Percentiles rank a stretch among this genome's conserved stretches.
phyloP scores from a whole-genome alignment of 2,113 vertebrate genomes.

The Chlamydotis undulata region DNA sequence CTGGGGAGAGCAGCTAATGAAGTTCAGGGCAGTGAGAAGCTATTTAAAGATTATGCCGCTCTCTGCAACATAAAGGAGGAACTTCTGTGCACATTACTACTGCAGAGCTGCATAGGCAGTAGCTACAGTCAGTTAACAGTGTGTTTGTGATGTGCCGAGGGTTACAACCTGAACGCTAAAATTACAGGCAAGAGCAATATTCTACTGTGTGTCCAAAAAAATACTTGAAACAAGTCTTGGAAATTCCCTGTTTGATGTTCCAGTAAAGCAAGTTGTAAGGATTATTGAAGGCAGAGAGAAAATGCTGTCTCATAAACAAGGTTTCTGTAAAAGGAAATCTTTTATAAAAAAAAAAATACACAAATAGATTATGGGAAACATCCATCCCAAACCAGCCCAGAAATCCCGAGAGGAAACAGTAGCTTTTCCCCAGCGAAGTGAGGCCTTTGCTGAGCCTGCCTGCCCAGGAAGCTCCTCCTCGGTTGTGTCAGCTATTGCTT shows the following conservation, averaged over 20 bases:
- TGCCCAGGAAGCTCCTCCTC: not conserved
- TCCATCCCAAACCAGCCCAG: not conserved
- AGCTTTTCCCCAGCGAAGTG: not conserved
- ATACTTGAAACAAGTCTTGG: conserved; percentile 3
- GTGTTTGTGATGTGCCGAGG: not conserved
- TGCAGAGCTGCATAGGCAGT: not conserved
- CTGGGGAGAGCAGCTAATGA: conserved; percentile 32
- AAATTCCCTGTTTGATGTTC: conserved; percentile 39
- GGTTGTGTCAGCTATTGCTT: not conserved
- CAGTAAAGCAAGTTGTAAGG: conserved; percentile 18
- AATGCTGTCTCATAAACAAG: conserved; percentile 21
- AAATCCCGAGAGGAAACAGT: not conserved
- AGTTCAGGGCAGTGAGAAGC: conserved; percentile 25
- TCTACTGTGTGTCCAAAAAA: not conserved
- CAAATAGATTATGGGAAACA: not conserved
- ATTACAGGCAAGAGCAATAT: not conserved
- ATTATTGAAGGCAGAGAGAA: not conserved
- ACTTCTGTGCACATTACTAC: not conserved
- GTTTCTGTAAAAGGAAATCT: not conserved
- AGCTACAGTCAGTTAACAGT: conserved; percentile 35
- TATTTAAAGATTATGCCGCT: conserved; percentile 51
- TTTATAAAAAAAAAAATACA: not conserved
- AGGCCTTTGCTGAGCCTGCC: not conserved
- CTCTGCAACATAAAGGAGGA: not conserved
- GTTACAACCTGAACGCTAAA: not conserved